Base-by-base conservation (phyloP, 2,113 vertebrate genomes). In the Crypturellus undulatus region DNA sequence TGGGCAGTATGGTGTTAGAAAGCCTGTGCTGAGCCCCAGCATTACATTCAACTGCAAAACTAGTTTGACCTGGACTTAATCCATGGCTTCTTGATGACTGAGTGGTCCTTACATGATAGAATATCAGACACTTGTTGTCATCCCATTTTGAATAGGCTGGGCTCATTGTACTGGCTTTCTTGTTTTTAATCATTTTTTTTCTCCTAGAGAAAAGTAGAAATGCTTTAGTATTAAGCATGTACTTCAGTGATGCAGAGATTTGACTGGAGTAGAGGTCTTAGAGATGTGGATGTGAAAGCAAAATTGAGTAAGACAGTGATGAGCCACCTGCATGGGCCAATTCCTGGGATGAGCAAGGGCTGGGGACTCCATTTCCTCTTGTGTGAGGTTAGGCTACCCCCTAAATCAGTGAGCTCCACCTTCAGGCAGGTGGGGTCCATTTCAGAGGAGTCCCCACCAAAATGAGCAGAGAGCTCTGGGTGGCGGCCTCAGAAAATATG, bases 1-100 rank as follows among this genome's bases (percentile, higher is more conserved):
- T 26, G 49, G 43, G 64, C 59, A 73, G 18, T 7, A 4, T 34
- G 15, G 25, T 45, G n/a, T 20, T 45, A 51, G 22, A 36, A 90
- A 40, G 36, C 65, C 30, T 0, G 1, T 2, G 0, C 17, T 40
- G 78, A 89, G 67, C 68, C 47, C 81, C 4, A 0, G 43, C 40
- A 19, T 16, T 59, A 59, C 0, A 2, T 40, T 67, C 45, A 83
- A n/a, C 45, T 85, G 47, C 58, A 72, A 82, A 89, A 45, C 1
- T 45, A 75, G n/a, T 19, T 58, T 82, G 16, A 6, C 20, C n/a
- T 78, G 69, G 43, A 22, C 40, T 73, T 43, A 38, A 34, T 52
- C 17, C 42, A 10, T 84, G n/a, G 5, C 38, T 84, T 18, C 6
- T 17, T 12, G 47, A 8, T 36, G 26, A 14, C 34, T 40, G 16